Base-by-base conservation (phyloP, 2,888 invertebrate species). In the Stomorhina lunata region DNA sequence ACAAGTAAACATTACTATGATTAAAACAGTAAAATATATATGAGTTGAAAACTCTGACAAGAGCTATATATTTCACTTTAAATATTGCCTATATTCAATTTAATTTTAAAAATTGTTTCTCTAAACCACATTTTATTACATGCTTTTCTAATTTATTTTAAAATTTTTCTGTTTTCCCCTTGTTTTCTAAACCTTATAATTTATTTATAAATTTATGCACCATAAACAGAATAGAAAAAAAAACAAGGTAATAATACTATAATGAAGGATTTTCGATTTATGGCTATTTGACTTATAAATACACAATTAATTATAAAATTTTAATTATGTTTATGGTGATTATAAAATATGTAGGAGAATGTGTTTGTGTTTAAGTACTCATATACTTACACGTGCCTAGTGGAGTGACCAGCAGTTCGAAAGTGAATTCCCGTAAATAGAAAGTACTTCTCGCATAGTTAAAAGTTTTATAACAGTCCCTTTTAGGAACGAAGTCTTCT, bases 281-380 rank as follows among this genome's bases (percentile, higher is more conserved):
- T 78, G 48, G 78, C 69, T 75, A 50, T 73, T 81, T 73, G 81
- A 69, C 63, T 73, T 63, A 82, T 78, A 82, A 82, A 82, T 78
- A 75, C 34, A 69, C 63, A 82, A 82, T 81, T 81, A 81, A 81
- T 78, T 82, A 65, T 72, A 78, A 78, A 82, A 69, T 69, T 73
- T 78, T 82, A 82, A 78, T 82, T 75, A 78, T 75, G 68, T 69
- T 78, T 75, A 75, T 65, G 59, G 69, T 78, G 15, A 69, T 82
- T 71, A 78, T 68, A 66, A 81, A 66, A 17, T 75, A 69, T 55
- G 9, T 32, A 20, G 27, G 45, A n/a, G n/a, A n/a, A n/a, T 53
- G 10, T 66, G 10, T 22, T 22, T 45, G 63, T n/a, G 20, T 63
- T 7, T 5, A 5, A 20, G 5, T 50, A 9, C 20, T 10, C 4